Conservation (phyloP, 2,113 vertebrate species). For the Trinectes maculatus region DNA sequence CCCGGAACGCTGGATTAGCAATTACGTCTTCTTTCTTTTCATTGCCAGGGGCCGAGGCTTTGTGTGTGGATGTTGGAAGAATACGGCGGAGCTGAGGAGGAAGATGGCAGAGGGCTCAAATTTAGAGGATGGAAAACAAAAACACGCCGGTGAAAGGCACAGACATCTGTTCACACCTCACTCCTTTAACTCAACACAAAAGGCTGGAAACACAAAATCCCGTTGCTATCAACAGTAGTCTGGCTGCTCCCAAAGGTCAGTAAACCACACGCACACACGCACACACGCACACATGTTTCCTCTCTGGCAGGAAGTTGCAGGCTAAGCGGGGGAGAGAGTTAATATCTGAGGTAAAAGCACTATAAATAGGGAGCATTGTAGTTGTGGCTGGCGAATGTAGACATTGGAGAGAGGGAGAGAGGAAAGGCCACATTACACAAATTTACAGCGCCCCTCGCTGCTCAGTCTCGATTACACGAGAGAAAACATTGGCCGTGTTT, state of each 20-base stretch:
- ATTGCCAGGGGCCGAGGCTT: neutral
- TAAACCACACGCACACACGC: conserved; percentile 42
- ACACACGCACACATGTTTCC: conserved; percentile 56
- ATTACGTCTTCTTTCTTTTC: neutral
- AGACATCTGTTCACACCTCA: conserved; percentile 35
- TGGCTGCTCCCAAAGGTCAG: conserved; percentile 63
- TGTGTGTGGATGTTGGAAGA: conserved; percentile 6
- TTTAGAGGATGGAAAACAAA: conserved; percentile 3
- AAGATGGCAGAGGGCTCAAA: conserved; percentile 1
- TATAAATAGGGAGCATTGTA: conserved; percentile 82
- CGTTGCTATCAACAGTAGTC: conserved; percentile 59
- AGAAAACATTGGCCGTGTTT: conserved; percentile 64
- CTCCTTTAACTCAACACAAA: conserved; percentile 43
- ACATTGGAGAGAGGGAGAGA: conserved; percentile 48
- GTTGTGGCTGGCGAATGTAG: conserved; percentile 50
- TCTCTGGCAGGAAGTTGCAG: conserved; percentile 68
- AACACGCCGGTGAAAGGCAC: neutral
- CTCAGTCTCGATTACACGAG: conserved; percentile 50
- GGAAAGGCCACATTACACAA: conserved; percentile 58
- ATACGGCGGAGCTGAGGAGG: conserved; percentile 1
- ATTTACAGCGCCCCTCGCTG: conserved; percentile 47
- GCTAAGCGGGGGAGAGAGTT: conserved; percentile 59
- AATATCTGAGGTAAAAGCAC: conserved; percentile 74
- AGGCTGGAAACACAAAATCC: conserved; percentile 62
- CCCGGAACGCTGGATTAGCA: conserved; percentile 14